A percentile compares a stretch with the other conserved stretches of the same genome.
These are phyloP conservation scores for Tenualosa ilisha DNA, from an alignment of 2,797 vertebrate genomes.

Conservation along the genomic window DNA sequence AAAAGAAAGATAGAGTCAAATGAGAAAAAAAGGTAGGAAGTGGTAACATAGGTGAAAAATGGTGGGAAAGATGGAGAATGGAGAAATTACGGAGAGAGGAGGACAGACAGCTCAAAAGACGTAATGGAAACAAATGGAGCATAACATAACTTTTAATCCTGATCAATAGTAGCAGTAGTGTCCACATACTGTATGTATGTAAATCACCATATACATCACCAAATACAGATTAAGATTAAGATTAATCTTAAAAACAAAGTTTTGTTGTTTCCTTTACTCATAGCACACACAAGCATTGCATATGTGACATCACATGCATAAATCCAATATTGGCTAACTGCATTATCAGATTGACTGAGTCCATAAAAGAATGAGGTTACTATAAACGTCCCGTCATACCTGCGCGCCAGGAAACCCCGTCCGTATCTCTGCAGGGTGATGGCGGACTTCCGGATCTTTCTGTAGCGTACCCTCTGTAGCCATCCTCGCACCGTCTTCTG, in stretches of 20 bases:
- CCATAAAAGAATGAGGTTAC: too few relatives aligned
- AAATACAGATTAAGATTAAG: too few relatives aligned
- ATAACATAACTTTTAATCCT: too few relatives aligned
- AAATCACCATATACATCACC: too few relatives aligned
- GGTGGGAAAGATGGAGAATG: not conserved
- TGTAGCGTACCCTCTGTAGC: conserved; percentile 84
- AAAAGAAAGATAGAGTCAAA: not conserved
- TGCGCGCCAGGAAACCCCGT: conserved; percentile 86
- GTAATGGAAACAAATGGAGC: too few relatives aligned
- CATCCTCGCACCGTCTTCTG: conserved; percentile 93
- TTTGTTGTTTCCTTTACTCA: too few relatives aligned
- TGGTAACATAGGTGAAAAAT: not conserved
- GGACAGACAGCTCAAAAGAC: not conserved
- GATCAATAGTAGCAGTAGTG: too few relatives aligned
- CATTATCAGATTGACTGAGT: not conserved
- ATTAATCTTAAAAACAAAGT: too few relatives aligned
- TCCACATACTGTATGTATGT: too few relatives aligned
- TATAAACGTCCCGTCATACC: conserved; percentile 66
- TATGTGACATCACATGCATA: not conserved
- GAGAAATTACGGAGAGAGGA: not conserved
- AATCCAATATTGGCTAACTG: not conserved
- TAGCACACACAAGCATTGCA: too few relatives aligned
- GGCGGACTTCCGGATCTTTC: conserved; percentile 71
- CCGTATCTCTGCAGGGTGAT: conserved; percentile 80
- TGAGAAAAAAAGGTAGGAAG: not conserved